Base-by-base conservation (phyloP, 2,797 vertebrate genomes). In the Hephaestus fuliginosus region DNA sequence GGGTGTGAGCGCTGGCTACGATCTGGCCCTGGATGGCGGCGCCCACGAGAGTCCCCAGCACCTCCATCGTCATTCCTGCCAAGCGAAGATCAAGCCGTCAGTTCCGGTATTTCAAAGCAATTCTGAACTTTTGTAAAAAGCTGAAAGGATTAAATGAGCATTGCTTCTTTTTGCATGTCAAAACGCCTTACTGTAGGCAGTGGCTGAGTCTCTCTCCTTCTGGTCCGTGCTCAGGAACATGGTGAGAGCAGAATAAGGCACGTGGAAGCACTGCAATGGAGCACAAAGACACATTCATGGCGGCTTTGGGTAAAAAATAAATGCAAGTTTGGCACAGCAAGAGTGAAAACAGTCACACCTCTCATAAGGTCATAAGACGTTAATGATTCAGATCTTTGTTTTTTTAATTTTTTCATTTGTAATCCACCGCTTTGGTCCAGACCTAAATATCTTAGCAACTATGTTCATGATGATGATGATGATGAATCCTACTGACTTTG, bases 161-260 rank as follows among this genome's bases (percentile, higher is more conserved):
- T 39, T n/a, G 15, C 17, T 33, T 9, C 10, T 72, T 68, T 58
- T 43, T 63, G 66, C 46, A 65, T 66, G 22, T 65, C 57, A 33
- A 46, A 81, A 70, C 92, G 43, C 5, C 97, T 96, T 96, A 99
- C 98, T 89, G 91, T 98, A 99, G 0, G 98, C 97, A 0, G 98
- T 99, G 88, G 97, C 97, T 0, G 97, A 98, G 93, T 99, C 98
- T 89, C 98, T 94, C 67, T 99, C 97, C 89, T 90, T 95, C 92
- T 98, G 97, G 82, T 97, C 95, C 2, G 96, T 95, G 85, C 97
- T 99, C 91, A 99, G 96, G 88, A 99, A 97, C 98, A 99, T 99
- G 88, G 97, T 99, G 89, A 99, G 97, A n/a, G 97, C 97, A 1
- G 97, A 97, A 85, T 99, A 99, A 64, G 98, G 97, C 70, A 99